A percentile compares a stretch with the other conserved stretches of the same genome.
Evolutionary conservation across 2,113 vertebrate genomes (phyloP).

Genomic region (Poecilia latipinna): DNA sequence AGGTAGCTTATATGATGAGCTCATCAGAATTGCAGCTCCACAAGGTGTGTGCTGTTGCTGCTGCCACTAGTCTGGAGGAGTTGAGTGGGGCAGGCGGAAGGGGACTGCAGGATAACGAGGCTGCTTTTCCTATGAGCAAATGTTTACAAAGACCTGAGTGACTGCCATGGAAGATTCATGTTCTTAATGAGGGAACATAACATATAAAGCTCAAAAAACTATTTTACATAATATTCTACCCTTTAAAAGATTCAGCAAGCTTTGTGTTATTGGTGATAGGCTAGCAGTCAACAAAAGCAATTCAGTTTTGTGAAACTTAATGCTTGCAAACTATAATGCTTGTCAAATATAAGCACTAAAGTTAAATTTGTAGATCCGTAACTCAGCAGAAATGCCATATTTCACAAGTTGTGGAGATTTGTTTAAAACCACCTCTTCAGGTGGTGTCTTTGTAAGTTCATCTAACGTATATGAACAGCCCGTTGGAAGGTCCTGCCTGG

Average conservation of each 20-base stretch:
- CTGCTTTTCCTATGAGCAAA: too few relatives aligned
- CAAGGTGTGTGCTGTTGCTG: too few relatives aligned
- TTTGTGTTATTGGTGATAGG: background rate
- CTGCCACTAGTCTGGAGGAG: too few relatives aligned
- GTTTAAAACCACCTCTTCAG: constrained; percentile 2
- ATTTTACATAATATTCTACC: too few relatives aligned
- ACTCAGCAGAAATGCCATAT: background rate
- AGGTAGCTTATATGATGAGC: too few relatives aligned
- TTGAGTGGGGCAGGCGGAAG: too few relatives aligned
- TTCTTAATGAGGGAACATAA: too few relatives aligned
- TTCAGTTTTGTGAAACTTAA: background rate
- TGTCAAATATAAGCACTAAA: background rate
- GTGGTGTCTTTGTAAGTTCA: constrained; percentile 13
- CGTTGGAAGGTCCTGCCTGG: constrained; percentile 33
- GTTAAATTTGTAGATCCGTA: background rate
- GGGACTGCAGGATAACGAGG: too few relatives aligned
- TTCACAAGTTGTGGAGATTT: background rate
- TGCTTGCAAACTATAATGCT: background rate
- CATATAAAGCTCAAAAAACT: background rate
- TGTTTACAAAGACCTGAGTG: too few relatives aligned
- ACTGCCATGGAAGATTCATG: too few relatives aligned
- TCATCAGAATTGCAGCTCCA: too few relatives aligned
- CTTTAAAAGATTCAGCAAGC: background rate
- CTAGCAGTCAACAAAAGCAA: background rate
- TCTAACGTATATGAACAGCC: constrained; percentile 15